These are phyloP conservation scores for Aurelia aurita complex sp. Pacific DNA, from an alignment of 30 jellyfish, hydroid and myxozoan genomes.

Conservation along the genomic window DNA sequence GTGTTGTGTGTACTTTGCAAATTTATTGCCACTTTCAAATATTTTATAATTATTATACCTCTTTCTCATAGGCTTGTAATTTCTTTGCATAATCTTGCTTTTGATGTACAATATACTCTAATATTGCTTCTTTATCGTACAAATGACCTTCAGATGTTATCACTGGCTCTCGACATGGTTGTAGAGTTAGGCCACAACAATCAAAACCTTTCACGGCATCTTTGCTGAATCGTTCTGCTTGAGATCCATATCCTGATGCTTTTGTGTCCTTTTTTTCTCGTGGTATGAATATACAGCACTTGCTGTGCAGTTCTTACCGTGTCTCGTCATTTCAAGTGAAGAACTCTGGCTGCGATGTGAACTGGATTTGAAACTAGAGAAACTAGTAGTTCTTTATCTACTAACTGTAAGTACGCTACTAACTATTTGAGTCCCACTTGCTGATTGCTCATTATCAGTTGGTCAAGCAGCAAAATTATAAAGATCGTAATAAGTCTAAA, in stretches of 20 bases:
- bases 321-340: slow-evolving; percentile 77
- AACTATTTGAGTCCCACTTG: too few relatives aligned
- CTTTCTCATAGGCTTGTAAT: slow-evolving; percentile 81
- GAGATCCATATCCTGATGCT: slow-evolving; percentile 98
- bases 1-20: too few relatives aligned
- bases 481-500: too few relatives aligned
- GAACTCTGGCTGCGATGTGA: background rate
- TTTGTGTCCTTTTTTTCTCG: slow-evolving; percentile 92
- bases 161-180: slow-evolving; percentile 96
- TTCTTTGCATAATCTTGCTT: slow-evolving; percentile 75
- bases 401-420: too few relatives aligned
- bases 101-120: slow-evolving; percentile 85
- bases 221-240: slow-evolving; percentile 80
- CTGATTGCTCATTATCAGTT: too few relatives aligned
- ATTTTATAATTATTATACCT: slow-evolving; percentile 31
- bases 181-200: slow-evolving; percentile 95
- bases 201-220: slow-evolving; percentile 94
- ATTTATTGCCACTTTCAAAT: too few relatives aligned
- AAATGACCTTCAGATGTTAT: slow-evolving; percentile 93
- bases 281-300: slow-evolving; percentile 96
- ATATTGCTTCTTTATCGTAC: slow-evolving; percentile 92
- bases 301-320: slow-evolving; percentile 97
- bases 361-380: too few relatives aligned
- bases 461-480: too few relatives aligned
- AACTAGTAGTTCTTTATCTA: too few relatives aligned